These are phyloP conservation scores for Siphonodentalium dalli DNA, from an alignment of 2,888 invertebrate species.

Conservation along the genomic window DNA sequence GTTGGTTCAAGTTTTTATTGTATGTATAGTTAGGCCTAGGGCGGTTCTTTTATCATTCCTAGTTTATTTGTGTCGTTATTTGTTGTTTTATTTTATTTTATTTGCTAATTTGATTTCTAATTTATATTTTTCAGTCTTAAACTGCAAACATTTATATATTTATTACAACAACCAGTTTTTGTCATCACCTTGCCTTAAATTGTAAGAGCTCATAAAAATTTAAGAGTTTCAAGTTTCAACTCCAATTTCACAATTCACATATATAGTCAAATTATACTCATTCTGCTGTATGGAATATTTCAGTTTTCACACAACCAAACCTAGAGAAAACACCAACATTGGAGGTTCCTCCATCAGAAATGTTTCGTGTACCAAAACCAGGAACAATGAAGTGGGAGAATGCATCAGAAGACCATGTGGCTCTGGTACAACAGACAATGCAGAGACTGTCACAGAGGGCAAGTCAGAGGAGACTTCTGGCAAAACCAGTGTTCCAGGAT, in stretches of 20 bases:
- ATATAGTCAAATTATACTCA: not conserved
- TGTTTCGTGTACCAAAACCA: conserved; percentile 61
- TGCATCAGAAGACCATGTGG: conserved; percentile 54
- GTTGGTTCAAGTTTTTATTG: too few relatives aligned
- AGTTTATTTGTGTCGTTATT: too few relatives aligned
- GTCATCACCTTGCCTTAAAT: too few relatives aligned
- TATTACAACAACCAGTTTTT: too few relatives aligned
- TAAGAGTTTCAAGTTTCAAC: not conserved
- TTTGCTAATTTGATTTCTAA: too few relatives aligned
- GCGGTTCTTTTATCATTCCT: too few relatives aligned
- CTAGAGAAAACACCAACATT: conserved; percentile 59
- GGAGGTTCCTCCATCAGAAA: conserved; percentile 54
- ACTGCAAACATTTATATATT: too few relatives aligned
- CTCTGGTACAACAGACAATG: conserved; percentile 56
- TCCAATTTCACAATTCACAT: not conserved
- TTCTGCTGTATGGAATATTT: too few relatives aligned
- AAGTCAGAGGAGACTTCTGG: conserved; percentile 56
- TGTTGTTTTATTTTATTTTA: too few relatives aligned
- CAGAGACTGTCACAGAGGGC: conserved; percentile 51
- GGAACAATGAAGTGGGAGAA: conserved; percentile 59
- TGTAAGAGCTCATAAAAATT: not conserved
- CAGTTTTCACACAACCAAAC: conserved; percentile 63
- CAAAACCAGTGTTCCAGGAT: conserved; percentile 62
- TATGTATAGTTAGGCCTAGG: too few relatives aligned
- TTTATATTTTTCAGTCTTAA: too few relatives aligned